Base-by-base conservation (phyloP, 2,888 invertebrate genomes). In the Tenthredo amoena region DNA sequence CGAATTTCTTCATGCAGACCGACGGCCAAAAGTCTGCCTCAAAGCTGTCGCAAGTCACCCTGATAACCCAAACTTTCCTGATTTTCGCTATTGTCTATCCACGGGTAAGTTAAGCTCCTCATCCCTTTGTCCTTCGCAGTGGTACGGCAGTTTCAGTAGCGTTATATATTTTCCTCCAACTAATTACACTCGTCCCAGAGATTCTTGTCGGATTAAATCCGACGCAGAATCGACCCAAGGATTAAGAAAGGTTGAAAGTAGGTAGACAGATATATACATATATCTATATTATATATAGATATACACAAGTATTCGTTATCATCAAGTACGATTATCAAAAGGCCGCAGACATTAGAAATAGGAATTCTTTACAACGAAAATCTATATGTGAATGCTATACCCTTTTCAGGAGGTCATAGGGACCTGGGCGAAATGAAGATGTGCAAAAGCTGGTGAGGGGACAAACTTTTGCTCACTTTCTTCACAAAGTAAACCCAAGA, bases 391-490 rank as follows among this genome's bases (percentile, higher is more conserved):
- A 26, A 21, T 4, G 12, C 21, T 40, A 21, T 43, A 74, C n/a
- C 72, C 87, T 86, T 86, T 87, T 87, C 86, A 88, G 85, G 40
- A 86, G 85, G 43, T 58, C 40, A 50, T 82, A 72, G 68, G 31
- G 55, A 40, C n/a, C 43, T 40, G 62, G 81, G 10, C 37, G 58
- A 40, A 81, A 58, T 40, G 26, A 40, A 58, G 81, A 81, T 37
- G 40, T 62, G 62, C 62, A 37, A 62, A 81, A 62, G 58, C 40
- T 31, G 58, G 21, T 12, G 65, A 34, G 77, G 55, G 47, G 85
- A 55, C n/a, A 81, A 26, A 68, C 82, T 82, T 86, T 84, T 76
- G 31, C 34, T 31, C 50, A 58, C 76, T 77, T 76, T 71, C 84
- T 74, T 84, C 74, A 62, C 76, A 84, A 86, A 85, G 50, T 85